Evolutionary conservation across 2,113 vertebrate genomes (phyloP), one percentile per base, ranked within the genome.

Genomic region (Misgurnus anguillicaudatus): DNA sequence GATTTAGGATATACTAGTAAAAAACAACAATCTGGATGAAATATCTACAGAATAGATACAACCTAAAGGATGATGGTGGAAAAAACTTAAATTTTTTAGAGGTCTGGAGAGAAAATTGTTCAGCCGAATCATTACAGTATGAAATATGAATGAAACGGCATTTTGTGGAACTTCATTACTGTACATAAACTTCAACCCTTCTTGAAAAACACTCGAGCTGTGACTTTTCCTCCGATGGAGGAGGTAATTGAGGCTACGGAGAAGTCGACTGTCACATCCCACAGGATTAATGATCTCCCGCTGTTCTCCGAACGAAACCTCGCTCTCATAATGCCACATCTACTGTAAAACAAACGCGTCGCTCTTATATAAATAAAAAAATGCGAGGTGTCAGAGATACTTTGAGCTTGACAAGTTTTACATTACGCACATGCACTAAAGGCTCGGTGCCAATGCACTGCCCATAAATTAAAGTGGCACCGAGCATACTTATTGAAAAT

Each of bases 401-500:
- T 86, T 72, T 68, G 36, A 83, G 84, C 72, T 78, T 82, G 77
- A 75, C 72, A 80, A 72, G 74, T 83, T 85, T 87, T 79, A 82
- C 81, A 87, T 87, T 75, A 74, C 72, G 17, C 73, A 63, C 73
- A 75, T 39, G 71, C 61, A 58, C 69, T 77, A 65, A 80, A 64
- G 69, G 80, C 53, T 80, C 69, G 80, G 71, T 63, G 77, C 58
- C 39, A 82, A 86, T 83, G 80, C 83, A 81, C 77, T 55, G 74
- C 83, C 86, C 86, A 87, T 91, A 89, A 90, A 93, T 91, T 88
- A 91, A 90, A 89, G 83, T 81, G 67, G 81, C 74, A 87, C 71
- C 65, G 70, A 88, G 89, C 85, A 78, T 81, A 77, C 85, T 88
- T 87, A 90, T 89, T 90, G 90, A 87, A 91, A 91, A 90, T 90